Conservation (phyloP, 2,113 vertebrate species). For the Ellobius talpinus region DNA sequence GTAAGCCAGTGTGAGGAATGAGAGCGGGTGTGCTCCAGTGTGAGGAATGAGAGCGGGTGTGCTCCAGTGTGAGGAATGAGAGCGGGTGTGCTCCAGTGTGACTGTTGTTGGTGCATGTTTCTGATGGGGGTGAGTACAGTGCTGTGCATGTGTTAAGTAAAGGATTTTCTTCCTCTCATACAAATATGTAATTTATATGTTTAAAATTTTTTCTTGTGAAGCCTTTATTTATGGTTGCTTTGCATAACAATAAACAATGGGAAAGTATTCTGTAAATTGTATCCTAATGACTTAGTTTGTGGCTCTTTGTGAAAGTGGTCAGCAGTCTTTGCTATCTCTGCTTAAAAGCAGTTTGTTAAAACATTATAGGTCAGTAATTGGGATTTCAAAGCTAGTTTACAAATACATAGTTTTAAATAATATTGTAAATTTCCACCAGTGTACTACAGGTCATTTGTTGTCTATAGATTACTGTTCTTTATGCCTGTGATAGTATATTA, state of each 20-base stretch:
- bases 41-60: too few species aligned
- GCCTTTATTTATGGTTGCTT: not conserved
- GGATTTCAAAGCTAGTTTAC: not conserved
- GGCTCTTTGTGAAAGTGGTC: not conserved
- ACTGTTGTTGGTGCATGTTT: not conserved
- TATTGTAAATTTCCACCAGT: not conserved
- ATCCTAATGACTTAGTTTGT: not conserved
- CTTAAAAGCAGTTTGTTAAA: slow-evolving; percentile 44
- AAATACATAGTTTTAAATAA: not conserved
- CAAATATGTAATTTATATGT: not conserved
- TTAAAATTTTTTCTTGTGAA: not conserved
- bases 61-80: not conserved
- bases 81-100: too few species aligned
- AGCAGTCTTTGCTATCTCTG: not conserved
- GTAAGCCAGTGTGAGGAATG: not conserved
- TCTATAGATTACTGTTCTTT: not conserved
- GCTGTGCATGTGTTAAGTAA: not conserved
- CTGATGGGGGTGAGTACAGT: not conserved
- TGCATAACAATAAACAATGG: not conserved
- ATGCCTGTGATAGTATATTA: not conserved
- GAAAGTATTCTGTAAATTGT: not conserved
- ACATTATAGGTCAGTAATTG: not conserved
- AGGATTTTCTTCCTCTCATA: not conserved
- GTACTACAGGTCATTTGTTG: not conserved
- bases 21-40: not conserved